Evolutionary conservation across 2,888 invertebrate species (phyloP).

Genomic region (Sarcophaga subvicina): DNA sequence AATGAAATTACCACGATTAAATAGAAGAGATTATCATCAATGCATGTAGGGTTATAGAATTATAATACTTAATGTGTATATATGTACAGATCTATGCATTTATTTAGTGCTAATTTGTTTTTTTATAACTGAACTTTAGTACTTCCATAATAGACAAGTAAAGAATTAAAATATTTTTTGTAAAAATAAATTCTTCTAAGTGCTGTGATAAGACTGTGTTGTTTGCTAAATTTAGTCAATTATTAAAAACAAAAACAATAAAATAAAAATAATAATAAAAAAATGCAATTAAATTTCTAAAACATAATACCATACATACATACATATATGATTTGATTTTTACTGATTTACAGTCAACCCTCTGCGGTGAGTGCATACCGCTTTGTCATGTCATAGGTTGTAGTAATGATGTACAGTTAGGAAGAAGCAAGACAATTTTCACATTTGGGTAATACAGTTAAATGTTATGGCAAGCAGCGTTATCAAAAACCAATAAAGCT

Average conservation of each 20-base stretch:
- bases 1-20: slow-evolving; percentile 70
- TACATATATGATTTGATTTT: background rate
- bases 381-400: no score
- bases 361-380: no score
- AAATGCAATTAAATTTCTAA: background rate
- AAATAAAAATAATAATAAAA: slow-evolving; percentile 8
- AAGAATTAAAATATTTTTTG: slow-evolving; percentile 4
- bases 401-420: no score
- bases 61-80: background rate
- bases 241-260: background rate
- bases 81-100: background rate
- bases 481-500: no score
- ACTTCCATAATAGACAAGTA: background rate
- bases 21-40: slow-evolving; percentile 28
- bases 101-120: background rate
- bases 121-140: slow-evolving; percentile 1
- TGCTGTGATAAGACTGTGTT: slow-evolving; percentile 66
- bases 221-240: background rate
- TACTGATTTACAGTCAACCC: no score
- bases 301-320: background rate
- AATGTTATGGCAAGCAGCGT: no score
- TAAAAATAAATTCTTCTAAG: slow-evolving; percentile 33
- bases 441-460: no score
- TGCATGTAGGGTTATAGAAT: background rate
- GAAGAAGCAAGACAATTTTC: no score